phyloP scores from a whole-genome alignment of 1,140 invertebrate species.

The Papilio polytes region DNA sequence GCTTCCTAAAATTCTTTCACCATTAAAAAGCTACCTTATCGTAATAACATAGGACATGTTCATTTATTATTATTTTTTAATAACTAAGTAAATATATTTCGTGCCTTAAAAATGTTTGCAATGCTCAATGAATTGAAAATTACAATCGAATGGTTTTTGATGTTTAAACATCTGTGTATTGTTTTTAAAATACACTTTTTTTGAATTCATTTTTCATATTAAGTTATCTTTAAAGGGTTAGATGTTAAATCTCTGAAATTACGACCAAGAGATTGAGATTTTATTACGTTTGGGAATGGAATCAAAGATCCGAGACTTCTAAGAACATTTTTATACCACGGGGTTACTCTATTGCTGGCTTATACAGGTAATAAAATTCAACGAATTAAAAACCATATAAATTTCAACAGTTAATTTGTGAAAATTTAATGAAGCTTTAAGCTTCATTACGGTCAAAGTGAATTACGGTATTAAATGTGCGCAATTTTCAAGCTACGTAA shows the following conservation, averaged over 20 bases:
- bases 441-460: constrained; percentile 25
- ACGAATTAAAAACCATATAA: not conserved
- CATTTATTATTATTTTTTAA: no score
- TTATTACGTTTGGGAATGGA: not conserved
- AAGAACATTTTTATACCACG: not conserved
- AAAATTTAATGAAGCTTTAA: constrained; percentile 32
- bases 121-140: not conserved
- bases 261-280: not conserved
- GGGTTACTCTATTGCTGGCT: not conserved
- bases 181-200: not conserved
- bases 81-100: not conserved
- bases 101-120: not conserved
- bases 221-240: not conserved
- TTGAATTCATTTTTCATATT: not conserved
- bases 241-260: not conserved
- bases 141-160: not conserved
- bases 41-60: no score
- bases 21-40: no score
- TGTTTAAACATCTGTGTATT: not conserved
- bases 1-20: no score
- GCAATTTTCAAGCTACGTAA: constrained; percentile 28
- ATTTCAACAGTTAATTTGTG: constrained; percentile 14
- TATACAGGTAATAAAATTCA: not conserved
- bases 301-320: not conserved
- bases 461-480: constrained; percentile 29